Evolutionary conservation across 2,888 invertebrate species (phyloP).

Genomic region (Zootermopsis nevadensis): DNA sequence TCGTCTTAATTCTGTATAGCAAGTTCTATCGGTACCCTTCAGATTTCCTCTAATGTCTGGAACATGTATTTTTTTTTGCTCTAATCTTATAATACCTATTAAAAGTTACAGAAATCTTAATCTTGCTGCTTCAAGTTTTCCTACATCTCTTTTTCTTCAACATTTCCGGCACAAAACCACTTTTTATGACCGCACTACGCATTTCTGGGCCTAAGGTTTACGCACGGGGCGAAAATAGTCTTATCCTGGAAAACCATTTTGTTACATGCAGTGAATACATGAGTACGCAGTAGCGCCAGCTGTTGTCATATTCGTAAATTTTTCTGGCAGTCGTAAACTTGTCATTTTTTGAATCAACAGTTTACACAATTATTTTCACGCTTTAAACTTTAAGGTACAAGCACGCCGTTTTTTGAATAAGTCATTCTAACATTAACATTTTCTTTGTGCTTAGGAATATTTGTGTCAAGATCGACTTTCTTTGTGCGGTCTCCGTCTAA

Average conservation of each 20-base stretch:
- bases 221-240: background rate
- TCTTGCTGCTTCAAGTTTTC: too few species aligned
- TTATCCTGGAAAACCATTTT: background rate
- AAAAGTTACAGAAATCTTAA: too few species aligned
- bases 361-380: background rate
- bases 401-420: background rate
- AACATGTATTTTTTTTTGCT: too few species aligned
- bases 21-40: too few species aligned
- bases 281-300: background rate
- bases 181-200: too few species aligned
- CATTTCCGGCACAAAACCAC: too few species aligned
- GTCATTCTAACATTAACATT: background rate
- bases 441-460: background rate
- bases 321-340: background rate
- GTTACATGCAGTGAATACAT: background rate
- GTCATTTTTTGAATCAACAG: background rate
- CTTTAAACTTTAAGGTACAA: background rate
- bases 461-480: background rate
- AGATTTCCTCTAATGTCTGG: too few species aligned
- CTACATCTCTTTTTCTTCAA: too few species aligned
- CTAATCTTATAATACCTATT: too few species aligned
- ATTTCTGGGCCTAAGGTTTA: too few species aligned
- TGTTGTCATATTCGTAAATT: background rate
- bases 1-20: too few species aligned
- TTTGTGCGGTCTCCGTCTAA: background rate